Base-by-base conservation (phyloP, 2,113 vertebrate species). In the Puma concolor region DNA sequence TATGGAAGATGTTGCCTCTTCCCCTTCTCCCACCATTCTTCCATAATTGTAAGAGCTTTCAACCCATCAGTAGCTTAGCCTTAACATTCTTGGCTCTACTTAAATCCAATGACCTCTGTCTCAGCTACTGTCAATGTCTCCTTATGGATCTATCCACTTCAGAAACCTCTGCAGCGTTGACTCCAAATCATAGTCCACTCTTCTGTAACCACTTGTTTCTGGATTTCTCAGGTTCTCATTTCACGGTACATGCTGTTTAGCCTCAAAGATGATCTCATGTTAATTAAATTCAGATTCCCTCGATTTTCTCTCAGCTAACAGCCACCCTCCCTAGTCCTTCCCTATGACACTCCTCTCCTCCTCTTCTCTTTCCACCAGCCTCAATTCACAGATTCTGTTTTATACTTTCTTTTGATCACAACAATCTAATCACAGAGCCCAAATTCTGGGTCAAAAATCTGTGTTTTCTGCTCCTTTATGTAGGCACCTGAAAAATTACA, bases 301-400 rank as follows among this genome's bases (percentile, higher is more conserved):
- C 1, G 1, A 4, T 87, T 57, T 81, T 74, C 23, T 85, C 38
- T 60, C 27, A 29, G 19, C 38, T 13, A 52, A n/a, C 15, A 95
- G 21, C 10, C 11, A 63, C 5, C 19, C 21, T 72, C 15, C 13
- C 4, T 2, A 52, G 1, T 44, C 25, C 11, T 48, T 71, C 5
- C 14, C 21, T 1, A 38, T 21, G 1, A 23, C 1, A 27, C 0
- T 38, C 23, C 66, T n/a, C 19, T 50, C 54, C 3, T 29, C 66
- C 44, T 12, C 63, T 41, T 48, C 0, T 80, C 41, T 77, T 77
- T 77, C 27, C 27, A 41, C 31, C 2, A 48, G 44, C 13, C 4
- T 91, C 60, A 81, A 9, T 64, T 64, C 23, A 71, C 60, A 57
- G 74, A 31, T 88, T 74, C 17, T 31, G 13, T 74, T 90, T 72